Percentiles rank a stretch among this genome's conserved stretches.
phyloP scores from a whole-genome alignment of 2,113 vertebrate genomes.

The Clarias gariepinus region DNA sequence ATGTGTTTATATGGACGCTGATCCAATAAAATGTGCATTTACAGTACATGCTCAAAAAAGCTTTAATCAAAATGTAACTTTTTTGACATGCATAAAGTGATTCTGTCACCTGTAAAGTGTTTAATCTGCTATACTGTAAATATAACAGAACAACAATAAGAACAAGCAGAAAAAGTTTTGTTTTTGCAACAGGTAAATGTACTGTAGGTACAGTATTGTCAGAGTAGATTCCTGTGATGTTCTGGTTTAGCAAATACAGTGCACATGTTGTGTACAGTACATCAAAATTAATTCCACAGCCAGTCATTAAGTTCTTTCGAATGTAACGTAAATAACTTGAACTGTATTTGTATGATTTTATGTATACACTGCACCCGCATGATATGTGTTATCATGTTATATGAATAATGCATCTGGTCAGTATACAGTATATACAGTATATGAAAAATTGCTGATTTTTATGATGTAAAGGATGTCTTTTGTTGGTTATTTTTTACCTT shows the following conservation, averaged over 20 bases:
- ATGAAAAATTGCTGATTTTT: background rate
- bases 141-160: no score
- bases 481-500: background rate
- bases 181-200: no score
- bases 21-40: no score
- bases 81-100: no score
- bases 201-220: no score
- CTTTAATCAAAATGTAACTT: no score
- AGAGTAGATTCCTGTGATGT: background rate
- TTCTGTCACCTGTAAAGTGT: no score
- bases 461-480: background rate
- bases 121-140: no score
- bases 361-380: background rate
- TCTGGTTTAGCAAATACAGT: background rate
- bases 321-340: background rate
- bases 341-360: background rate
- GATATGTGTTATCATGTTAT: background rate
- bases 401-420: background rate
- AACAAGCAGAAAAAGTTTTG: background rate
- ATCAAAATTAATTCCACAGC: background rate
- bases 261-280: background rate
- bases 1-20: no score
- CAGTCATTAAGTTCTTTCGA: background rate
- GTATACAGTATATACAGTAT: background rate
- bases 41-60: no score